A percentile compares a stretch with the other conserved stretches of the same genome.
phyloP scores from a whole-genome alignment of 1,140 invertebrate genomes.

The Drosophila hydei region DNA sequence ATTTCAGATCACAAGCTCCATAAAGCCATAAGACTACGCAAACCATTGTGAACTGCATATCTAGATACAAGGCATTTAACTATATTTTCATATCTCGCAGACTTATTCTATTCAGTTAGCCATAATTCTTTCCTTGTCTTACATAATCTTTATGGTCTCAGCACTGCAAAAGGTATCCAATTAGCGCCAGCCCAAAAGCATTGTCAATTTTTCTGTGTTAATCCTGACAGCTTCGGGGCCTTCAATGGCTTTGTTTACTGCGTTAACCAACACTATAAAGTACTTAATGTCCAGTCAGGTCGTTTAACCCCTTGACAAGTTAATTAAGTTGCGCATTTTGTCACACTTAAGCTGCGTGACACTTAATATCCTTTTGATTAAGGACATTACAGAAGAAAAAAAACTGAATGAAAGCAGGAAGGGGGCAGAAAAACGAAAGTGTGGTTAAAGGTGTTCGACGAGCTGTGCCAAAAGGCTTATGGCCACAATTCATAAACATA shows the following conservation, averaged over 20 bases:
- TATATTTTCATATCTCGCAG: too few species aligned
- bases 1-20: too few species aligned
- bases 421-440: background rate
- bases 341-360: conserved; percentile 61
- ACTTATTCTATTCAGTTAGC: too few species aligned
- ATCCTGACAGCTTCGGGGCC: conserved; percentile 12
- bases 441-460: conserved; percentile 6
- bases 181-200: background rate
- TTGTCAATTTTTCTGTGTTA: conserved; percentile 11
- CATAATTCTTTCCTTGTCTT: too few species aligned
- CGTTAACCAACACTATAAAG: conserved; percentile 12
- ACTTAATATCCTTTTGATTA: conserved; percentile 60
- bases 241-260: conserved; percentile 8
- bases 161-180: background rate
- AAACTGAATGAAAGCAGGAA: background rate
- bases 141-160: background rate
- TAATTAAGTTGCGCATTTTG: conserved; percentile 68
- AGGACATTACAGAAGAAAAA: conserved; percentile 11
- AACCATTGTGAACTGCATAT: too few species aligned
- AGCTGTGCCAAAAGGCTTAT: conserved; percentile 25
- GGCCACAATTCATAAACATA: conserved; percentile 45
- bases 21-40: too few species aligned
- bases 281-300: conserved; percentile 18
- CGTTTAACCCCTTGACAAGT: conserved; percentile 61
- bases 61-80: too few species aligned